Evolutionary conservation across 1,140 invertebrate genomes (phyloP), one percentile per base, ranked within the genome.

Genomic region (Eurosta solidaginis): DNA sequence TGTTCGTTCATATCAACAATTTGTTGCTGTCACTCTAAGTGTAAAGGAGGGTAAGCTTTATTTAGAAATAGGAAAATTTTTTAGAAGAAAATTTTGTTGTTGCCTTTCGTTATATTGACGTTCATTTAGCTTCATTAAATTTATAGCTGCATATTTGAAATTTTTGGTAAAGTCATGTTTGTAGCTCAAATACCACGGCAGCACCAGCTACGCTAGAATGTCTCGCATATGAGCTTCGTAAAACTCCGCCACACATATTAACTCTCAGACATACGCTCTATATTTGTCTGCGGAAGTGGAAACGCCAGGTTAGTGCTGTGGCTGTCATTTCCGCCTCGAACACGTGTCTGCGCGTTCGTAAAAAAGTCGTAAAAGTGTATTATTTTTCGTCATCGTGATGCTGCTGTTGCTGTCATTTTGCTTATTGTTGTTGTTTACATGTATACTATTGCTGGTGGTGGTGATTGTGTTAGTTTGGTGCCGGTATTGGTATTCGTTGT

Each of bases 351-450:
- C 27, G 74, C 14, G 78, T 76, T 73, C 50, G 75, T 75, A 78
- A 78, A 77, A 78, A 83, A 82, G 84, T 86, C 84, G 84, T 86
- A 86, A 86, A 86, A 86, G 79, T 86, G 86, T 86, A 86, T 86
- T 85, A 86, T 83, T 85, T 81, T 54, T 76, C 45, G 63, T 77
- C 49, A 78, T 47, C 77, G 25, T 79, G 45, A 63, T 42, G 17
- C 9, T 76, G 75, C n/a, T 36, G 27, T 76, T 52, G 63, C 54
- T 81, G 50, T 40, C 49, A 52, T 22, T 52, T 52, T 73, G 78
- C 74, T 40, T 73, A 77, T 80, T 77, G 80, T 76, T 77, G 77
- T 50, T 76, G n/a, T n/a, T 44, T 47, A 68, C 76, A 54, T 52
- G 54, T 47, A 9, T 45, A 36, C 33, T 76, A 52, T 78, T 54